Conservation (phyloP, 2,113 vertebrate species). For the Epinephelus fuscoguttatus region DNA sequence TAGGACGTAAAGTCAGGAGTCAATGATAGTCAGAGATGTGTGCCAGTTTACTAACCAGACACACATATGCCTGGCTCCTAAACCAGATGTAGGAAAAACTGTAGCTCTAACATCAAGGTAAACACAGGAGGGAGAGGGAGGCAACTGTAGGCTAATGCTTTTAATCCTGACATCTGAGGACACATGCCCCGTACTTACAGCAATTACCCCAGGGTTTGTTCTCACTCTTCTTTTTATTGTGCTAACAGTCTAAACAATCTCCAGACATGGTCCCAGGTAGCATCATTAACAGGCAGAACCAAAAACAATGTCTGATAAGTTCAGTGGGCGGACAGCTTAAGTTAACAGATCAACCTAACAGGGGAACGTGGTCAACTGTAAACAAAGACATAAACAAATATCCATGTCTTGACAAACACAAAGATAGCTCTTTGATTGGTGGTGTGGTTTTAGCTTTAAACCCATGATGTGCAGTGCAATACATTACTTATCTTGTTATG, state of each 20-base stretch:
- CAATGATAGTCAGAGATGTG: constrained; percentile 3
- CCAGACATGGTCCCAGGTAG: constrained; percentile 40
- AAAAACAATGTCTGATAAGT: constrained; percentile 18
- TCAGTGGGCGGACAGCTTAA: constrained; percentile 29
- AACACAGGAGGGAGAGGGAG: constrained; percentile 15
- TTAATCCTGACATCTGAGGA: constrained; percentile 63
- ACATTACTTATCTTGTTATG: neutral
- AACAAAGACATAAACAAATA: constrained; percentile 13
- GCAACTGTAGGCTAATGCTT: constrained; percentile 5
- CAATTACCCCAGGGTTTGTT: constrained; percentile 55
- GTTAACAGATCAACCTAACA: constrained; percentile 18
- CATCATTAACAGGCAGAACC: constrained; percentile 42
- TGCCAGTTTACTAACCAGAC: constrained; percentile 21
- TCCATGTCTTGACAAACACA: neutral
- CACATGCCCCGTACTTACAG: constrained; percentile 52
- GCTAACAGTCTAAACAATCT: constrained; percentile 40
- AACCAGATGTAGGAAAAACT: neutral
- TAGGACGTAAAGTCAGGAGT: constrained; percentile 10
- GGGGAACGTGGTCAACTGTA: neutral
- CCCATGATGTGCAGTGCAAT: neutral
- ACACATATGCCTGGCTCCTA: neutral
- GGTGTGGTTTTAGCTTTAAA: constrained; percentile 11
- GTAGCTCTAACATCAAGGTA: constrained; percentile 26
- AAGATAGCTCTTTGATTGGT: neutral
- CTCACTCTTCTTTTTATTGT: constrained; percentile 49